phyloP scores from a whole-genome alignment of 2,113 vertebrate species.

The Hippocampus mohnikei region DNA sequence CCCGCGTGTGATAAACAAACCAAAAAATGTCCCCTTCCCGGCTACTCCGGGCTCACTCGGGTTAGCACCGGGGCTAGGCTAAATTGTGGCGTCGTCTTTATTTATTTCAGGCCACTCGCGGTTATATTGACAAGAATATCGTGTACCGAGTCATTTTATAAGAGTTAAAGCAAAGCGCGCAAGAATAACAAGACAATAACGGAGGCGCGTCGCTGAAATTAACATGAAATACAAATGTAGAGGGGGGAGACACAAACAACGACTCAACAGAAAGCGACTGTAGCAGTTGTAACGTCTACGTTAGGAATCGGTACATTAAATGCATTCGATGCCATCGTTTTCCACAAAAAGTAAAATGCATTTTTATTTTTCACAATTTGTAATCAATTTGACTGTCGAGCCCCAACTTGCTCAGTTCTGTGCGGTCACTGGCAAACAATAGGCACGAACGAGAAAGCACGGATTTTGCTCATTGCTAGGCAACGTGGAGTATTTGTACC shows the following conservation, averaged over 20 bases:
- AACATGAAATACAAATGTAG: not conserved
- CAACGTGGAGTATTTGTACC: not conserved
- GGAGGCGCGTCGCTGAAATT: not conserved
- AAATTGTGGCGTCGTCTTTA: conserved; percentile 69
- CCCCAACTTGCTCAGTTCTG: conserved; percentile 11
- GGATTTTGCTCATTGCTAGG: not conserved
- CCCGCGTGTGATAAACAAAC: not conserved
- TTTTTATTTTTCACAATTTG: not conserved
- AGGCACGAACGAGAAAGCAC: not conserved
- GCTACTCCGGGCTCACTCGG: not conserved
- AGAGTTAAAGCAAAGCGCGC: not conserved
- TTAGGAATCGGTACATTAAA: not conserved
- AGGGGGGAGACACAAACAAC: not conserved
- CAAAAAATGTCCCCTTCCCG: not conserved
- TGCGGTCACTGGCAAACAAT: conserved; percentile 51
- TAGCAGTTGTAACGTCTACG: not conserved
- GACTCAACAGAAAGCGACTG: not conserved
- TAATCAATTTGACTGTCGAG: not conserved
- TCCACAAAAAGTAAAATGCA: not conserved
- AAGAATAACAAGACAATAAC: not conserved
- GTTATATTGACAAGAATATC: not conserved
- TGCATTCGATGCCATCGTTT: not conserved
- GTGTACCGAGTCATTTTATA: not conserved
- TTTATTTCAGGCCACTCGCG: conserved; percentile 28
- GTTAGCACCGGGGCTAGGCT: conserved; percentile 48